Evolutionary conservation across 2,797 vertebrate species (phyloP), one percentile per base, ranked within the genome.

Genomic region (Hyperoplus lanceolatus): DNA sequence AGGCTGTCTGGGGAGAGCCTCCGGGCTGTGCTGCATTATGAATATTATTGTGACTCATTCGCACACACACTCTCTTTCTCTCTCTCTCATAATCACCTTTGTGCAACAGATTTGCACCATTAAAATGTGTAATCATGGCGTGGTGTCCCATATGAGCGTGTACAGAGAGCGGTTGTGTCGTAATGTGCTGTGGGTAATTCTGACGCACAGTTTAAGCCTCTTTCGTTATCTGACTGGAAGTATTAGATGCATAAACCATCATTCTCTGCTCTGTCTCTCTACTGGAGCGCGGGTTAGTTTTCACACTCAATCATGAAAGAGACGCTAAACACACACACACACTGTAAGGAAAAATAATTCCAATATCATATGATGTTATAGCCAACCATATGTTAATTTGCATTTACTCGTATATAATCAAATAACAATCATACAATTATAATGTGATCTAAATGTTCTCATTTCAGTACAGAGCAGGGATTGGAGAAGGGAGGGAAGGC

Each of bases 51-150:
- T 63, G 79, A 79, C 5, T 10, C 69, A 49, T 38, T 45, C 65
- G 54, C 41, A 67, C 0, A 1, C 36, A 21, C 21, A 21, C 21
- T 21, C 21, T 21, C 21, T 21, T 21, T 21, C 21, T 21, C 21
- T 21, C 21, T 10, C 36, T 14, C 69, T 58, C 56, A 45, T 77
- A 75, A 79, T 88, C 73, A 74, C 72, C 55, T 68, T 43, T 60
- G 50, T 60, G 55, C n/a, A 57, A 48, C 36, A 59, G 81, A 51
- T 79, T 67, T 55, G 48, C 55, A 60, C 39, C 29, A 55, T 77
- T 65, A 57, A 9, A 61, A 38, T 41, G 56, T 55, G 4, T 16
- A 74, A 72, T 4, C 2, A 4, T 58, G 51, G 0, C 10, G 57
- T 15, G 16, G n/a, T 78, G 59, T 55, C 41, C 8, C 45, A n/a